A percentile compares a stretch with the other conserved stretches of the same genome.
phyloP scores from a whole-genome alignment of 2,113 vertebrate genomes.

The Paramisgurnus dabryanus region DNA sequence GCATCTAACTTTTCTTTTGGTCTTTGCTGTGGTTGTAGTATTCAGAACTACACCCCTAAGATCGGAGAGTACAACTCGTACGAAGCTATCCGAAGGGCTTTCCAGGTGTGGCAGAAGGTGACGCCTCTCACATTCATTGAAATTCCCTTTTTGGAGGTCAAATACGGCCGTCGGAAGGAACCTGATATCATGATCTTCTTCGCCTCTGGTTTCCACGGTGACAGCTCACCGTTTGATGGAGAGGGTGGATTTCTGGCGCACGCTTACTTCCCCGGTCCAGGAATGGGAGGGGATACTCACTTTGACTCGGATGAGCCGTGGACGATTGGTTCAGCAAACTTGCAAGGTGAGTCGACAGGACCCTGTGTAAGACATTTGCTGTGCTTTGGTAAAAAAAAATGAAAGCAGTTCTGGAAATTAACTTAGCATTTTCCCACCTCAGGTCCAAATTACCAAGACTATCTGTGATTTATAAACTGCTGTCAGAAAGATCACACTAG shows the following conservation, averaged over 20 bases:
- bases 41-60: conserved; percentile 97
- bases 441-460: no score
- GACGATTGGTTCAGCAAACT: conserved; percentile 88
- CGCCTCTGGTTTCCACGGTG: conserved; percentile 92
- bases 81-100: conserved; percentile 86
- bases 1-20: conserved; percentile 15
- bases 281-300: conserved; percentile 94
- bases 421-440: no score
- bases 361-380: neutral
- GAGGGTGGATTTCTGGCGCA: conserved; percentile 94
- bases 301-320: conserved; percentile 96
- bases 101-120: conserved; percentile 87
- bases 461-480: no score
- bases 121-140: conserved; percentile 90
- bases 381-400: neutral
- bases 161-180: conserved; percentile 86
- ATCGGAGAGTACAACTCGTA: conserved; percentile 87
- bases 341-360: conserved; percentile 80
- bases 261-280: conserved; percentile 93
- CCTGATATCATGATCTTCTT: conserved; percentile 98
- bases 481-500: no score
- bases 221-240: conserved; percentile 97
- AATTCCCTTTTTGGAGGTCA: conserved; percentile 88
- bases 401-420: no score
- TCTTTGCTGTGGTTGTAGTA: conserved; percentile 68